These are phyloP conservation scores for Mesocricetus auratus DNA, from an alignment of 2,113 vertebrate species.

Conservation along the genomic window DNA sequence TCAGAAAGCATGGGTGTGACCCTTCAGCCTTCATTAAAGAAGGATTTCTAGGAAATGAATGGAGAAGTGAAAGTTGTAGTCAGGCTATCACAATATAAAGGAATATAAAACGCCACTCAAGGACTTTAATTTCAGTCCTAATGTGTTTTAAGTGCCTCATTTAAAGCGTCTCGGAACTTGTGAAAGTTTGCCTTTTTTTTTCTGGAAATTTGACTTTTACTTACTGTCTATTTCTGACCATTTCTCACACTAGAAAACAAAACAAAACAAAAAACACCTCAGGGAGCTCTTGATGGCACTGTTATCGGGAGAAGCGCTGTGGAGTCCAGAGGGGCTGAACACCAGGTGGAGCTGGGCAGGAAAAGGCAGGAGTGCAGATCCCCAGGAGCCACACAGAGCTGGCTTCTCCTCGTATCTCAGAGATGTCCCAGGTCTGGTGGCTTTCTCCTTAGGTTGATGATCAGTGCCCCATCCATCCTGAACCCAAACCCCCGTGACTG, in stretches of 20 bases:
- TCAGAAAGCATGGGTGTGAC: accelerated
- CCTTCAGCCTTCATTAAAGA: slow-evolving; percentile 6
- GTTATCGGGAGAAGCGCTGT: background rate
- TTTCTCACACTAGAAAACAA: background rate
- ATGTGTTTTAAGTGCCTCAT: slow-evolving; percentile 42
- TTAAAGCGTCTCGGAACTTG: background rate
- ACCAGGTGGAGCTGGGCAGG: background rate
- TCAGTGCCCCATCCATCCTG: background rate
- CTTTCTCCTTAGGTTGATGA: background rate
- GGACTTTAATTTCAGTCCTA: slow-evolving; percentile 49
- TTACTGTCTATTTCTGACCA: slow-evolving; percentile 9
- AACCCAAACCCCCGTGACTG: background rate
- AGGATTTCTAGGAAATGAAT: slow-evolving; percentile 4
- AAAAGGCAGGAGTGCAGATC: accelerated
- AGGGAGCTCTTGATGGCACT: background rate
- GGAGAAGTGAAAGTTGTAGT: background rate
- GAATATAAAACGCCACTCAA: slow-evolving; percentile 56
- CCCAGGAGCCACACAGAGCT: background rate
- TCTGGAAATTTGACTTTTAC: slow-evolving; percentile 35
- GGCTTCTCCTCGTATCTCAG: background rate
- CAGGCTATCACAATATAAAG: slow-evolving; percentile 26
- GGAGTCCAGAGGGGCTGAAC: background rate
- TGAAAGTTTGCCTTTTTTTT: background rate
- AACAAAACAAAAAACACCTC: background rate
- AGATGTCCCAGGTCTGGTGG: no score